A percentile compares a stretch with the other conserved stretches of the same genome.
Evolutionary conservation across 2,888 invertebrate species (phyloP).

Genomic region (Mythimna loreyi): DNA sequence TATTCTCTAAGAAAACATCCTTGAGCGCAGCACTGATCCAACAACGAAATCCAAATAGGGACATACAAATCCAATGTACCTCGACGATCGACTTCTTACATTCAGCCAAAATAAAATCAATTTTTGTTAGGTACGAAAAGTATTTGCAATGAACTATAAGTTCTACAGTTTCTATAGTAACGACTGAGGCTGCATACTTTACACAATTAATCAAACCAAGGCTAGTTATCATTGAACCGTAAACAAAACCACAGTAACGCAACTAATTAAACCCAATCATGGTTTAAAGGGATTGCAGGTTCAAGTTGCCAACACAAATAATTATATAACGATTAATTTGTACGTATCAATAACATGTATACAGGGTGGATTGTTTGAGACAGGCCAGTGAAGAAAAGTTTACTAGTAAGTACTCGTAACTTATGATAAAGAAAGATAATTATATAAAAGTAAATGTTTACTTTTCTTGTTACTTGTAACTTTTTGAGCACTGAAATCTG

Average conservation of each 20-base stretch:
- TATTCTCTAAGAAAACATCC: too few species aligned
- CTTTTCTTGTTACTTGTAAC: not conserved
- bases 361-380: not conserved
- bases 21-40: too few species aligned
- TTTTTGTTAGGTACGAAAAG: too few species aligned
- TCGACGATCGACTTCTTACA: too few species aligned
- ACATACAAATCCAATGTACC: too few species aligned
- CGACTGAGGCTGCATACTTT: not conserved
- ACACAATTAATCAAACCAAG: not conserved
- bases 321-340: constrained; percentile 14
- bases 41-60: too few species aligned
- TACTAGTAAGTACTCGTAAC: too few species aligned
- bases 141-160: too few species aligned
- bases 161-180: not conserved
- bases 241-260: constrained; percentile 1
- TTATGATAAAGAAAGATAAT: too few species aligned
- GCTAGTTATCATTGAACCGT: constrained; percentile 2
- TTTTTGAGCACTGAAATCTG: not conserved
- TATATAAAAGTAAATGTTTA: too few species aligned
- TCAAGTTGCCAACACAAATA: constrained; percentile 8
- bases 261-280: constrained; percentile 28
- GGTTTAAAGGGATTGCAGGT: constrained; percentile 1
- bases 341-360: not conserved
- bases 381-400: not conserved
- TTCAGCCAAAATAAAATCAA: too few species aligned